Base-by-base conservation (phyloP, 2,113 vertebrate genomes). In the Sphaerodactylus townsendi region DNA sequence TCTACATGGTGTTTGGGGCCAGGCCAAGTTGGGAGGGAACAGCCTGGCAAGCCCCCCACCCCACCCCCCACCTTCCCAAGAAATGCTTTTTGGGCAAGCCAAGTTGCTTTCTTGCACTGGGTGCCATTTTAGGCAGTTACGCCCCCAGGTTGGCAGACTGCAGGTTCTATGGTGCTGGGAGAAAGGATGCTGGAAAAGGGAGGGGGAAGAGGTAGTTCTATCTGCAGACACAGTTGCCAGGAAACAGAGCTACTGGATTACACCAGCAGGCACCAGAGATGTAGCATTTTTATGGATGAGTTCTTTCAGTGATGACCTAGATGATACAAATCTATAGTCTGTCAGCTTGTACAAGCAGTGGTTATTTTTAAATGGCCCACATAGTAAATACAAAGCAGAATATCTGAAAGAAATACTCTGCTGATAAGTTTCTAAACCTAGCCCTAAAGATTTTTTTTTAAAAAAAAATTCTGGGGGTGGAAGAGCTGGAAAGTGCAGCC, bases 301-400 rank as follows among this genome's bases (percentile, higher is more conserved):
- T 77, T 90, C 72, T 73, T 91, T 78, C 77, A 83, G 82, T 33
- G 65, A 81, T 86, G 81, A 78, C 56, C 62, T 82, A 84, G 79
- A 78, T 82, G 81, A 74, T 81, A 53, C 69, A 78, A 35, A 73
- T 79, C 78, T 90, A 75, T 68, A 87, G 71, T 3, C 70, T 0
- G 86, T 46, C 77, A 81, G 2, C 23, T 7, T 11, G 79, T 48
- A 81, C 86, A 90, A 70, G 83, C 71, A 71, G 78, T 56, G 80
- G 62, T 50, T 85, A 37, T 90, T 88, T 92, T 88, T 64, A 89
- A 94, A 83, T 81, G 88, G 74, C 56, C 77, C 81, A 89, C 30
- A 84, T 13, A 39, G 39, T 19, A 89, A 53, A 62, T 56, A 64
- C 70, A 28, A 65, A 77, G 83, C 59, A 73, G 56, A 62, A 82